These are phyloP conservation scores for Buphagus erythrorhynchus DNA, from an alignment of 2,797 vertebrate species.

Conservation along the genomic window DNA sequence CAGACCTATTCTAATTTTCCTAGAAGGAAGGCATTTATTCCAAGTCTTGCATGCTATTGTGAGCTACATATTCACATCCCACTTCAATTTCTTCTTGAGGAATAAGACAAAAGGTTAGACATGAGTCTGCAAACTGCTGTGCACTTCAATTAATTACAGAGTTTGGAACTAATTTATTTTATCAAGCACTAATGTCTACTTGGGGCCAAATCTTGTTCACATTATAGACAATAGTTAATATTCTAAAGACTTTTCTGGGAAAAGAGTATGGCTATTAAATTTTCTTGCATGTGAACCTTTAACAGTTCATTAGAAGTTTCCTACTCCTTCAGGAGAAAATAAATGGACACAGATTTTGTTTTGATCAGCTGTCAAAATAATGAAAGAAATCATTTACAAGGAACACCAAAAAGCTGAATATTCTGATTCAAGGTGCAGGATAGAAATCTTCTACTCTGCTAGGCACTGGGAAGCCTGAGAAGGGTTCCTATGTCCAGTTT, in stretches of 20 bases:
- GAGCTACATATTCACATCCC: conserved; percentile 18
- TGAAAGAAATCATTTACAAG: background rate
- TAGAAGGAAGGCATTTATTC: conserved; percentile 43
- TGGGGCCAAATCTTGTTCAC: background rate
- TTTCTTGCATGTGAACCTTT: background rate
- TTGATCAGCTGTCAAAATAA: background rate
- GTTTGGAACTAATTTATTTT: conserved; percentile 9
- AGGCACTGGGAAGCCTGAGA: background rate
- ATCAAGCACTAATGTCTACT: background rate
- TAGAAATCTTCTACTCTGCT: background rate
- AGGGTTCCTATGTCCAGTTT: background rate
- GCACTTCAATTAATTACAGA: background rate
- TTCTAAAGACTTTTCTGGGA: background rate
- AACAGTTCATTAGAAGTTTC: background rate
- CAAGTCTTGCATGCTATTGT: background rate
- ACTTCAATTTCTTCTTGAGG: conserved; percentile 26
- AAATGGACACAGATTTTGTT: background rate
- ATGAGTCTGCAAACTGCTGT: background rate
- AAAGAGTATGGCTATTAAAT: background rate
- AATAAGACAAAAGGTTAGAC: conserved; percentile 22
- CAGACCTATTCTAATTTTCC: conserved; percentile 46
- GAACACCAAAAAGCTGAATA: background rate
- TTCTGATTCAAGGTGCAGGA: background rate
- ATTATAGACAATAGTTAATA: background rate
- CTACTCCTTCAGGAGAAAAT: background rate